Evolutionary conservation across 2,797 vertebrate genomes (phyloP), one percentile per base, ranked within the genome.

Genomic region (Gastrophryne carolinensis): DNA sequence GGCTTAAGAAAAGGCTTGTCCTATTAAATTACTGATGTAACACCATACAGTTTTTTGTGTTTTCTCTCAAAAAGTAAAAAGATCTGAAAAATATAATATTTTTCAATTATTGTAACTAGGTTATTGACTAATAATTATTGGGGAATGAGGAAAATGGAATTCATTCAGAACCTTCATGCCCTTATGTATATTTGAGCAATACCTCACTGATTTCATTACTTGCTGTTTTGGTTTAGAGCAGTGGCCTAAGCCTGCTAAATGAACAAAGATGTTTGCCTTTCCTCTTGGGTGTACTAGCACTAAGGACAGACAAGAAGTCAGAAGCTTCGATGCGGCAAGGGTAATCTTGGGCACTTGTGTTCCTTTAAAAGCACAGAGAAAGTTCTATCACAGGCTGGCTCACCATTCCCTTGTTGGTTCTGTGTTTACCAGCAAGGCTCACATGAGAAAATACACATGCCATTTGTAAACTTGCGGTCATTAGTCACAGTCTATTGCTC

Each of bases 321-420:
- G 10, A 57, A 58, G 67, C 58, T 58, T 44, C 54, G 32, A 35
- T 19, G 29, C 57, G 83, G 68, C 41, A 76, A 85, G 85, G 85
- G n/a, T n/a, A n/a, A n/a, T n/a, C n/a, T 83, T 82, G 88, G 88
- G 87, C 85, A 85, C 82, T 86, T 89, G 81, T 78, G 88, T 87
- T 83, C 86, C 89, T 89, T 83, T 86, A 88, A 47, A 86, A 68
- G 65, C 21, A 27, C 50, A 54, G 15, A 27, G 26, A 49, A 29
- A 27, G 50, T 82, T 75, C 84, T 84, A 83, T 83, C 32, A 87
- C 87, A 88, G 81, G 80, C 80, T 78, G 1, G 13, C 62, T 86
- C 87, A 82, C 79, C 87, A 63, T 83, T 81, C 82, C 83, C 83
- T 86, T 87, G 41, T 11, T 50, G 47, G 29, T 27, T 62, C 32